Percentiles rank a stretch among this genome's conserved stretches.
Conservation (phyloP, 1,140 invertebrate genomes). For the Ceratosolen solmsi region DNA sequence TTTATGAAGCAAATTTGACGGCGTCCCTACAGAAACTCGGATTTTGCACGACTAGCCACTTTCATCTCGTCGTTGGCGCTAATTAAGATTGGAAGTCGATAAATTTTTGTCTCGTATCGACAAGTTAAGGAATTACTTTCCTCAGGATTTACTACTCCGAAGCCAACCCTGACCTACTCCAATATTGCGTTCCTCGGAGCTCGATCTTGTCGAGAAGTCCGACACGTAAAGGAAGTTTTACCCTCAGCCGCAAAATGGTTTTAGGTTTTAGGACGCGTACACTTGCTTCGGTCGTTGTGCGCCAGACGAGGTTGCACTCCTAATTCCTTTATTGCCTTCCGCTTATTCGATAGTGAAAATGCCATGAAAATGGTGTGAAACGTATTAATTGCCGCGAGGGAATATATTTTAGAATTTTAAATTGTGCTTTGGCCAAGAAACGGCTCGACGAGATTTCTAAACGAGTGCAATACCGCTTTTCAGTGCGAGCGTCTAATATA, state of each 20-base stretch:
- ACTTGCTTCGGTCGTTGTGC: background rate
- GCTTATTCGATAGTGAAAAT: background rate
- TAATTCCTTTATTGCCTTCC: too few relatives aligned
- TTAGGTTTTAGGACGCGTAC: background rate
- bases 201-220: background rate
- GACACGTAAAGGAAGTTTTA: background rate
- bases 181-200: background rate
- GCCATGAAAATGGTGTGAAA: too few relatives aligned
- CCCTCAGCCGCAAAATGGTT: background rate
- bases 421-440: too few relatives aligned
- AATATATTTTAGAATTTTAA: too few relatives aligned
- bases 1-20: too few relatives aligned
- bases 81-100: conserved; percentile 2
- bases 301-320: background rate
- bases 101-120: background rate
- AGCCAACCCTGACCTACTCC: conserved; percentile 19
- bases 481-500: too few relatives aligned
- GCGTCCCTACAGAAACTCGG: too few relatives aligned
- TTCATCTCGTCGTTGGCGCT: background rate
- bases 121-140: background rate
- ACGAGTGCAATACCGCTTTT: too few relatives aligned
- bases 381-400: too few relatives aligned
- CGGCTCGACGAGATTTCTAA: too few relatives aligned
- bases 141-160: background rate
- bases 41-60: too few relatives aligned